Conservation (phyloP, 2,888 invertebrate genomes). For the Synergus japonicus region DNA sequence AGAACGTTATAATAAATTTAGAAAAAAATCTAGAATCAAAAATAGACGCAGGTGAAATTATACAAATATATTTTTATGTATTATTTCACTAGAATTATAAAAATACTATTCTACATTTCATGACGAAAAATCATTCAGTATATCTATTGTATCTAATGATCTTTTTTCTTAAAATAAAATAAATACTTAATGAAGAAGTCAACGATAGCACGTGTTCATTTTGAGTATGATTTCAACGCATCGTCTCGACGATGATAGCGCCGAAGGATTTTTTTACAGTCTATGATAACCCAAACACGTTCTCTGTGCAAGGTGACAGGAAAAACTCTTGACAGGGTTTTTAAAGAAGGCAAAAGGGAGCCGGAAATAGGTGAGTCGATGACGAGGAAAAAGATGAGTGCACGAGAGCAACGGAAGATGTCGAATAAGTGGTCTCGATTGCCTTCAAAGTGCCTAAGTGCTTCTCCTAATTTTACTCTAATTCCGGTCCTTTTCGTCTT, state of each 20-base stretch:
- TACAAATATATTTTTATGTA: not conserved
- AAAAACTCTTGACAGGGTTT: not conserved
- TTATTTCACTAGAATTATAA: too few species aligned
- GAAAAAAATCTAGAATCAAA: not conserved
- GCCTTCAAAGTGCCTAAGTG: conserved; percentile 55
- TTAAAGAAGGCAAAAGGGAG: conserved; percentile 32
- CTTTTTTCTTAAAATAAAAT: not conserved
- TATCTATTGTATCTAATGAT: not conserved
- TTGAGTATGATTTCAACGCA: conserved; percentile 30
- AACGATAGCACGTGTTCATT: not conserved
- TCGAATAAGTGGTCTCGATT: conserved; percentile 42
- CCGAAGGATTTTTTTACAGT: conserved; percentile 43
- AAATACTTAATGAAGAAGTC: not conserved
- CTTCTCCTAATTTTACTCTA: conserved; percentile 64
- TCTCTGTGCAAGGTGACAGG: conserved; percentile 30
- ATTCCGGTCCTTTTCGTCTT: conserved; percentile 55
- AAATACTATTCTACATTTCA: not conserved
- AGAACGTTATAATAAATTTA: not conserved
- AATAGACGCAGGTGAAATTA: not conserved
- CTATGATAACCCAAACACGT: conserved; percentile 33
- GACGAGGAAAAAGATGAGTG: conserved; percentile 15
- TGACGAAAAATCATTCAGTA: too few species aligned
- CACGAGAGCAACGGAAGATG: conserved; percentile 36
- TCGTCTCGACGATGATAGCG: not conserved
- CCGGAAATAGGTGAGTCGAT: conserved; percentile 56